A percentile compares a stretch with the other conserved stretches of the same genome.
Conservation (phyloP, 2,797 vertebrate genomes). For the Anabacerthia variegaticeps region DNA sequence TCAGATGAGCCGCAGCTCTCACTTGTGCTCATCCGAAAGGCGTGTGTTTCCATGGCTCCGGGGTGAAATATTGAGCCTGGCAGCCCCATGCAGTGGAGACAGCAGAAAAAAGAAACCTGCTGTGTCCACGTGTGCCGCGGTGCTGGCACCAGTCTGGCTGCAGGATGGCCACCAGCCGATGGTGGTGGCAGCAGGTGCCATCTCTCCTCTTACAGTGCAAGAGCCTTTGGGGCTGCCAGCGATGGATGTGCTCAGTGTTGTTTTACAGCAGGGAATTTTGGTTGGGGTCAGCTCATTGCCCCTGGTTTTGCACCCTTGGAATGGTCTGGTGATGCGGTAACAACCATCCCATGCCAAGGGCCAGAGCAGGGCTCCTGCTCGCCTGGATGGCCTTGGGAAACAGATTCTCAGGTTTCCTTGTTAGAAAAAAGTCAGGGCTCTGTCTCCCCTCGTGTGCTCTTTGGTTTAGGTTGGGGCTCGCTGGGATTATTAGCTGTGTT, state of each 20-base stretch:
- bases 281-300: neutral
- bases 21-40: neutral
- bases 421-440: neutral
- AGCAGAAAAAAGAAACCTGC: neutral
- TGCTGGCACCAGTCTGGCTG: neutral
- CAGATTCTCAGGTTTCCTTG: neutral
- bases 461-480: neutral
- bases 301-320: neutral
- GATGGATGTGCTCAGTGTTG: fast-evolving
- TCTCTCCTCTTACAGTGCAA: neutral
- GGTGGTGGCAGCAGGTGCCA: neutral
- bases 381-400: neutral
- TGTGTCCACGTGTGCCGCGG: fast-evolving
- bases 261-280: neutral
- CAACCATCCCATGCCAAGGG: fast-evolving
- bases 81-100: neutral
- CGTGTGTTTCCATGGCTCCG: neutral
- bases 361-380: neutral
- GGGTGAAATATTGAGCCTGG: conserved; percentile 46
- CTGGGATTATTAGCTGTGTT: neutral
- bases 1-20: neutral
- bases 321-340: neutral
- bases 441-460: fast-evolving
- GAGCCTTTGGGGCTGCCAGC: neutral
- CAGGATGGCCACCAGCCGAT: fast-evolving